Percentiles rank a stretch among this genome's conserved stretches.
phyloP scores from a whole-genome alignment of 2,113 vertebrate species.

The Coracopsis vasa region DNA sequence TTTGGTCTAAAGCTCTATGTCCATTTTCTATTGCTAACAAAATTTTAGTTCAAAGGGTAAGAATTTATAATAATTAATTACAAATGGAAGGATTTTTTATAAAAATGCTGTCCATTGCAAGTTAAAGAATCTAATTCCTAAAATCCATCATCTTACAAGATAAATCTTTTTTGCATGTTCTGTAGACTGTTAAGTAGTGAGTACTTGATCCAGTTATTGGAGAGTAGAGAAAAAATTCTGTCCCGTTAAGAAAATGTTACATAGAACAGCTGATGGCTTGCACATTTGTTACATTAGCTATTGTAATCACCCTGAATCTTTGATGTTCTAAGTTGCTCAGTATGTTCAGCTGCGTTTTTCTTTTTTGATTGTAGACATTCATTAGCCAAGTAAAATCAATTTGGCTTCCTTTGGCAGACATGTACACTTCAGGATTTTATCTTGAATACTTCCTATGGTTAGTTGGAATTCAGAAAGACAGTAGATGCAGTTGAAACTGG shows the following conservation, averaged over 20 bases:
- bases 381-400: background rate
- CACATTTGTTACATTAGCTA: background rate
- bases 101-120: background rate
- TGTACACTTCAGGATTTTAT: background rate
- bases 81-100: background rate
- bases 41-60: constrained; percentile 35
- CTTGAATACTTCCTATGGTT: background rate
- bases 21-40: constrained; percentile 49
- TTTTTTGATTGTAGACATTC: background rate
- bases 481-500: background rate
- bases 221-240: background rate
- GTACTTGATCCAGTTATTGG: background rate
- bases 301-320: background rate
- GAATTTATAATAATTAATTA: constrained; percentile 43
- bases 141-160: constrained; percentile 5
- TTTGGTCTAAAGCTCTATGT: constrained; percentile 53
- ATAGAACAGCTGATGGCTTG: background rate
- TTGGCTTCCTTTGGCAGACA: background rate
- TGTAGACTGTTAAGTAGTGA: background rate
- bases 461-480: background rate
- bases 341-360: background rate
- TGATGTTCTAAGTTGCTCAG: background rate
- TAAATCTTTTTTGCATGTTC: background rate
- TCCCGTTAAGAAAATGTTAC: background rate
- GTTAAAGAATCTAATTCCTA: constrained; percentile 6